Base-by-base conservation (phyloP, 2,888 invertebrate genomes). In the Sturmia bella region DNA sequence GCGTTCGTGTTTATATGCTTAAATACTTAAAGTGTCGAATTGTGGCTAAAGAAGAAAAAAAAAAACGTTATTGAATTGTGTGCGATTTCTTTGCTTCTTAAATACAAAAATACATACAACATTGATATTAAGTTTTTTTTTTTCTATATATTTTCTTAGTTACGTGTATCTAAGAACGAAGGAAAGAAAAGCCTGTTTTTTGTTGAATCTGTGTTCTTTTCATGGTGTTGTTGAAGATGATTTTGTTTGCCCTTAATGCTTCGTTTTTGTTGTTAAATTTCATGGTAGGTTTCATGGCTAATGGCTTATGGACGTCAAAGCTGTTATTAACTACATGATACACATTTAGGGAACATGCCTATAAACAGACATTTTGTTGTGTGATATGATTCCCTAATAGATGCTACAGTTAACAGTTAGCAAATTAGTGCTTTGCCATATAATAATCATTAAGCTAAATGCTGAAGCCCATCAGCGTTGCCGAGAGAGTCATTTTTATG, bases 21-120 rank as follows among this genome's bases (percentile, higher is more conserved):
- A 68, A 77, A 77, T 73, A 74, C 68, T 64, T 68, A 19, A 77
- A 68, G 81, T 81, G 77, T 77, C 69, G 77, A 81, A 81, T 77
- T 69, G 73, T 77, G 69, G 77, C 63, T 69, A 15, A 50, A 37
- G 48, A 39, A 21, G 37, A 57, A 27, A n/a, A n/a, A n/a, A n/a
- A n/a, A n/a, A n/a, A n/a, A n/a, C n/a, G 52, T 68, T 76, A 68
- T 66, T 56, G 21, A 57, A 64, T 13, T 70, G 56, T 76, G 54
- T 56, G 32, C 9, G 27, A 32, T 3, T 32, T 32, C 9, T 7
- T 32, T 32, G n/a, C 32, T 32, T 32, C 7, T 32, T 32, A 32
- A 32, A n/a, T n/a, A n/a, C n/a, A n/a, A n/a, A n/a, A n/a, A n/a
- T n/a, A n/a, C n/a, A n/a, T n/a, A n/a, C n/a, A n/a, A n/a, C n/a